Conservation (phyloP, 2,888 invertebrate species). For the Imbricaverruca yamaguchii region DNA sequence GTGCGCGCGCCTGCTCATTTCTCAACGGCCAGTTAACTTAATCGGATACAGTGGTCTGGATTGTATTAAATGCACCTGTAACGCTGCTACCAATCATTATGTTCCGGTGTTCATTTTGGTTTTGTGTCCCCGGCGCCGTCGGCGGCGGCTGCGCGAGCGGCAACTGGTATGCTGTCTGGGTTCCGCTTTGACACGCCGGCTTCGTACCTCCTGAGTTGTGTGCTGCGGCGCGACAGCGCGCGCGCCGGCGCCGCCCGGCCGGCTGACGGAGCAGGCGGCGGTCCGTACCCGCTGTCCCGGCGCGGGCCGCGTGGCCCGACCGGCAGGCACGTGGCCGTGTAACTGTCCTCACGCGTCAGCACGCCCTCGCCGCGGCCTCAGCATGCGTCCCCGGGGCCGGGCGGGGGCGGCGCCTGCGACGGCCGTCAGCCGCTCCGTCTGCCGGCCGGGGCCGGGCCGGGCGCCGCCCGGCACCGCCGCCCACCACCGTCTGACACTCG, state of each 20-base stretch:
- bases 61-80: constrained; percentile 15
- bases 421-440: too few relatives aligned
- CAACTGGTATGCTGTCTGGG: not conserved
- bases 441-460: too few relatives aligned
- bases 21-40: not conserved
- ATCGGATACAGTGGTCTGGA: not conserved
- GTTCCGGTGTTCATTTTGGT: not conserved
- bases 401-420: too few relatives aligned
- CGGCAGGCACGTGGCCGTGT: too few relatives aligned
- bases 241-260: not conserved
- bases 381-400: too few relatives aligned
- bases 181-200: not conserved
- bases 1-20: not conserved
- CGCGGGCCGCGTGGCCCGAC: not conserved
- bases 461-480: too few relatives aligned
- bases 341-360: too few relatives aligned
- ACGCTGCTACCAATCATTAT: not conserved
- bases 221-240: not conserved
- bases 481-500: not conserved
- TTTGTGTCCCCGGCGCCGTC: not conserved
- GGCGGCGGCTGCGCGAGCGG: not conserved
- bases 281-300: not conserved
- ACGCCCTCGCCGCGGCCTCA: too few relatives aligned
- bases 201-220: not conserved
- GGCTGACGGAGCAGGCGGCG: not conserved